Evolutionary conservation across 2,113 vertebrate species (phyloP).

Genomic region (Meriones unguiculatus): DNA sequence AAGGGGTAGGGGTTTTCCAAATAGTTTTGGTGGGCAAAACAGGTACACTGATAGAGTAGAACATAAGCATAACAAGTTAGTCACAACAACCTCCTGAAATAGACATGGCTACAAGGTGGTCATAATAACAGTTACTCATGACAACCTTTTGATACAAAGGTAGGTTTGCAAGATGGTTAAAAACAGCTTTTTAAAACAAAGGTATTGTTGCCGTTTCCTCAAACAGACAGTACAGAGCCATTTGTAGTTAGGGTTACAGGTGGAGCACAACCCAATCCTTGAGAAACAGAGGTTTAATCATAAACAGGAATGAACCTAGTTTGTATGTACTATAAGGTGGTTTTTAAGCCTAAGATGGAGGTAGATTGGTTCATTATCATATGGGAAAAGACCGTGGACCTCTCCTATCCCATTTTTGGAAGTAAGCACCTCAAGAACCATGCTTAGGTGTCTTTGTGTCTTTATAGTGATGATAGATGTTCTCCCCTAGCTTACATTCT

Average conservation of each 20-base stretch:
- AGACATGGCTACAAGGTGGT: not conserved
- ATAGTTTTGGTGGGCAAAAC: not conserved
- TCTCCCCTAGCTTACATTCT: not conserved
- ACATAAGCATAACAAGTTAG: not conserved
- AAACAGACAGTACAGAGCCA: not conserved
- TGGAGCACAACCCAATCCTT: not conserved
- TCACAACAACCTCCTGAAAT: not conserved
- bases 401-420: not conserved
- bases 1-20: not conserved
- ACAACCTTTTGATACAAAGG: not conserved
- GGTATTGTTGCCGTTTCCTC: not conserved
- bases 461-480: too few species aligned
- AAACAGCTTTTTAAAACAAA: not conserved
- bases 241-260: not conserved
- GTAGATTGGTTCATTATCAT: not conserved
- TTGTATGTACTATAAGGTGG: too few species aligned
- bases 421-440: not conserved
- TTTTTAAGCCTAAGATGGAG: too few species aligned
- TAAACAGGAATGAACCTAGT: too few species aligned
- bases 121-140: not conserved
- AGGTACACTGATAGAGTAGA: not conserved
- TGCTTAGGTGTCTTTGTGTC: not conserved
- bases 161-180: not conserved
- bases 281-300: too few species aligned
- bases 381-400: not conserved